Percentiles rank a stretch among this genome's conserved stretches.
Evolutionary conservation across 2,888 invertebrate species (phyloP).

Genomic region (Drosophila peninsularis): DNA sequence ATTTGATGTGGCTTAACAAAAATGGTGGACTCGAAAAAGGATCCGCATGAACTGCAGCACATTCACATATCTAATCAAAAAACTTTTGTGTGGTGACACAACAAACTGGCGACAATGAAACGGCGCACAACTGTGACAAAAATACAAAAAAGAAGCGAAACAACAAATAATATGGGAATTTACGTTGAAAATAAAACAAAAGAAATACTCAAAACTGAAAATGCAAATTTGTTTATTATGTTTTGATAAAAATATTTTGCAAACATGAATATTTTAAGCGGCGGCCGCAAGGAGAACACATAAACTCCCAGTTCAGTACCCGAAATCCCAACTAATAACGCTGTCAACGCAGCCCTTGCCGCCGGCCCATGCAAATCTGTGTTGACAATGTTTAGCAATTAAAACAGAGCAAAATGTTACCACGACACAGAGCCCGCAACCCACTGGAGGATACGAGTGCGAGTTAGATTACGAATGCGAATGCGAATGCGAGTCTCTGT

Average conservation of each 20-base stretch:
- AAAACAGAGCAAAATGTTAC: slow-evolving; percentile 61
- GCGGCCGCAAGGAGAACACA: slow-evolving; percentile 34
- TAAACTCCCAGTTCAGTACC: slow-evolving; percentile 8
- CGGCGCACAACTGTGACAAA: slow-evolving; percentile 18
- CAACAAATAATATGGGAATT: slow-evolving; percentile 12
- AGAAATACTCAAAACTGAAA: slow-evolving; percentile 28
- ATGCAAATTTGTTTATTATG: slow-evolving; percentile 79
- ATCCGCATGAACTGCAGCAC: slow-evolving; percentile 20
- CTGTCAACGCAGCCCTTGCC: slow-evolving; percentile 65
- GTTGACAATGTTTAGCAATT: slow-evolving; percentile 77
- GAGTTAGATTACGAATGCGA: slow-evolving; percentile 10
- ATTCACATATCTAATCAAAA: slow-evolving; percentile 65
- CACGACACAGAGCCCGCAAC: slow-evolving; percentile 28
- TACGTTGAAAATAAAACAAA: slow-evolving; percentile 9
- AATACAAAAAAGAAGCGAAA: slow-evolving; percentile 1
- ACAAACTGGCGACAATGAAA: slow-evolving; percentile 37
- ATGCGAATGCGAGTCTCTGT: slow-evolving; percentile 17
- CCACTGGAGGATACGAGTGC: slow-evolving; percentile 18
- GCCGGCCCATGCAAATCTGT: slow-evolving; percentile 69
- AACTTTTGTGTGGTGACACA: slow-evolving; percentile 42
- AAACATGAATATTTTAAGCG: slow-evolving; percentile 69
- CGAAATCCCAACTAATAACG: slow-evolving; percentile 65
- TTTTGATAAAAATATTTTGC: slow-evolving; percentile 64
- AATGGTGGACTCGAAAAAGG: slow-evolving; percentile 28
- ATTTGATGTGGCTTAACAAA: slow-evolving; percentile 38